phyloP scores from a whole-genome alignment of 2,797 vertebrate species.

The Semaprochilodus insignis region DNA sequence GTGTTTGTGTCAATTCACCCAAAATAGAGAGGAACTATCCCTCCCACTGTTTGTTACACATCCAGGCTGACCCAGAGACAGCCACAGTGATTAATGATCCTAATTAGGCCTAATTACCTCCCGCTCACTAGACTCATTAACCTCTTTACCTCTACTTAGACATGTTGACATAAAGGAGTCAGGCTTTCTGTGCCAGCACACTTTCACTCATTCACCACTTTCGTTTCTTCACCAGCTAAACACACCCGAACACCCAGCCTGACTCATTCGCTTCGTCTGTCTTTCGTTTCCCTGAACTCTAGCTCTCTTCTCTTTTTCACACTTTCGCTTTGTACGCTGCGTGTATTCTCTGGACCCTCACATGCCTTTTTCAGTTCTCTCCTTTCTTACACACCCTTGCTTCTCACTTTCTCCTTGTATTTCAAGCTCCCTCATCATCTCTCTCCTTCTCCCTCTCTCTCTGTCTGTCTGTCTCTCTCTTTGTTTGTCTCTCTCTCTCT shows the following conservation, averaged over 20 bases:
- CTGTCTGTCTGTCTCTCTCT: not conserved
- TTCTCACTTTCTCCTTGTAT: not conserved
- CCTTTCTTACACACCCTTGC: not conserved
- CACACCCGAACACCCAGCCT: constrained; percentile 17
- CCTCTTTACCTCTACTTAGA: constrained; percentile 50
- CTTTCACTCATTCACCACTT: constrained; percentile 19
- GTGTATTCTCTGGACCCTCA: not conserved
- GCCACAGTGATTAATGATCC: constrained; percentile 55
- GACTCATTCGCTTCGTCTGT: constrained; percentile 12
- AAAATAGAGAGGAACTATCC: not conserved
- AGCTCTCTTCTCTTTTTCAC: constrained; percentile 2
- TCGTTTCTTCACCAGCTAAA: constrained; percentile 17
- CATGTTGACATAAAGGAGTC: constrained; percentile 60
- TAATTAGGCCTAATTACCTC: constrained; percentile 57
- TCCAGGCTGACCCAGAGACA: constrained; percentile 29
- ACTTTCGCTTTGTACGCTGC: constrained; percentile 8
- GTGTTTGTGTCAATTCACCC: not conserved
- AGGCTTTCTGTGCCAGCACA: constrained; percentile 47
- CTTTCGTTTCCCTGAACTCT: constrained; percentile 17
- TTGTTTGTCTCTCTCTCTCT: not conserved
- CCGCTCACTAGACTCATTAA: constrained; percentile 51
- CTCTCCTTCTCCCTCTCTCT: constrained; percentile 8
- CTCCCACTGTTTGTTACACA: too few species aligned
- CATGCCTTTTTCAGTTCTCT: not conserved
- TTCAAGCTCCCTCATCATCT: not conserved